phyloP scores from a whole-genome alignment of 2,113 vertebrate genomes.

The Corythornis madagascariensis region DNA sequence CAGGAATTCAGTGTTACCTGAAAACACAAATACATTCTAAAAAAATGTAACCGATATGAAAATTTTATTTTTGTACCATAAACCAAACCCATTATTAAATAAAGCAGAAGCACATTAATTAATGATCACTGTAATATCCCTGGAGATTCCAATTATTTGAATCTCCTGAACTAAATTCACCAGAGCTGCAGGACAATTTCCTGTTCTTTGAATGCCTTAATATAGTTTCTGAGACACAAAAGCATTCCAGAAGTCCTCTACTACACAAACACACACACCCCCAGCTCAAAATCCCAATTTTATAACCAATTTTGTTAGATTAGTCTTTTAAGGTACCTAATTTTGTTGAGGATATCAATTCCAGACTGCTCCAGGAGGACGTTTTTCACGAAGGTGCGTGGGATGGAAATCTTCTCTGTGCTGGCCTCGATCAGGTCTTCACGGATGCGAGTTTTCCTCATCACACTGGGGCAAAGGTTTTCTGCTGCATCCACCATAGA shows the following conservation, averaged over 20 bases:
- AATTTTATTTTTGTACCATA: background rate
- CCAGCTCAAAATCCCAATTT: background rate
- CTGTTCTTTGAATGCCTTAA: background rate
- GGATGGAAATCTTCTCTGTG: conserved; percentile 90
- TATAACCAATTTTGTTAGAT: background rate
- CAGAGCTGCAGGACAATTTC: background rate
- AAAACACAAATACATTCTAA: background rate
- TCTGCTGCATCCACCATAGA: conserved; percentile 94
- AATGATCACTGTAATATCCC: background rate
- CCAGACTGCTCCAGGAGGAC: conserved; percentile 96
- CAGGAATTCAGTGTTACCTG: background rate
- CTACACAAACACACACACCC: background rate
- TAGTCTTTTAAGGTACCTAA: conserved; percentile 79
- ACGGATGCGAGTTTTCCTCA: conserved; percentile 87
- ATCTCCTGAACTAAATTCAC: background rate
- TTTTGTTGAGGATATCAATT: conserved; percentile 97
- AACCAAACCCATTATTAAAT: background rate
- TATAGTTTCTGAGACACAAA: background rate
- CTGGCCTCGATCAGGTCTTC: conserved; percentile 89
- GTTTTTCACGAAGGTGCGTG: conserved; percentile 92
- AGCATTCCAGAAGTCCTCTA: background rate
- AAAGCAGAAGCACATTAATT: background rate
- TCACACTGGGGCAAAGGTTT: conserved; percentile 91
- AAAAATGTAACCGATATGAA: background rate
- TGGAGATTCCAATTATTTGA: background rate